Evolutionary conservation across 2,797 vertebrate species (phyloP), one percentile per base, ranked within the genome.

Genomic region (Benthosema pterotum): DNA sequence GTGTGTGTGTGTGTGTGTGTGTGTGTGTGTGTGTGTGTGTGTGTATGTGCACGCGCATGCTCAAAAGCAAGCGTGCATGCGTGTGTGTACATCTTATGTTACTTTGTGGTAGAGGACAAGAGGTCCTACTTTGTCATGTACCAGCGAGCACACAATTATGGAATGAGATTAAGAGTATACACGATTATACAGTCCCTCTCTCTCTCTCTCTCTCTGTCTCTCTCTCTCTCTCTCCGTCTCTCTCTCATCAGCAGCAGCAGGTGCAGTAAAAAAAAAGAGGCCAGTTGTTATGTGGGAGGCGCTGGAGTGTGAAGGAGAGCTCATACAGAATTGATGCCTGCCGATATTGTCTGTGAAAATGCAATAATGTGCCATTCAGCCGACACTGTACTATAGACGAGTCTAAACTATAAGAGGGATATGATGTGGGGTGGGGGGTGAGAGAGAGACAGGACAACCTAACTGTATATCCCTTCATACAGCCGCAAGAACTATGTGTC

Each of bases 301-400:
- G 18, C 69, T 72, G 83, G 75, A 63, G 72, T 82, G 77, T 83
- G 78, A 83, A 87, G 75, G 64, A 77, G 79, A 84, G 74, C 76
- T 83, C 75, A 79, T 83, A 74, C 69, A 83, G 75, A 87, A 86
- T 85, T 88, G 79, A 91, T 88, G 83, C 74, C 66, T 74, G 62
- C 71, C 57, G 60, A 83, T 79, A 84, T 68, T 76, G 77, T 77
- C 83, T 81, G 69, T 61, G 81, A 85, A n/a, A 89, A 83, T 1
- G 67, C 60, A 87, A 89, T 90, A 83, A 88, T 83, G 83, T 78
- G 67, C 80, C 77, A 75, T 86, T 87, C 82, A 84, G 80, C 74
- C 72, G 74, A 80, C 76, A 79, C 17, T 83, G 85, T 75, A 85
- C 72, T 77, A 75, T 82, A 88, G 79, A 80, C 83, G 79, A 85